Conservation (phyloP, 23 tunicate species). For the Phallusia fumigata region DNA sequence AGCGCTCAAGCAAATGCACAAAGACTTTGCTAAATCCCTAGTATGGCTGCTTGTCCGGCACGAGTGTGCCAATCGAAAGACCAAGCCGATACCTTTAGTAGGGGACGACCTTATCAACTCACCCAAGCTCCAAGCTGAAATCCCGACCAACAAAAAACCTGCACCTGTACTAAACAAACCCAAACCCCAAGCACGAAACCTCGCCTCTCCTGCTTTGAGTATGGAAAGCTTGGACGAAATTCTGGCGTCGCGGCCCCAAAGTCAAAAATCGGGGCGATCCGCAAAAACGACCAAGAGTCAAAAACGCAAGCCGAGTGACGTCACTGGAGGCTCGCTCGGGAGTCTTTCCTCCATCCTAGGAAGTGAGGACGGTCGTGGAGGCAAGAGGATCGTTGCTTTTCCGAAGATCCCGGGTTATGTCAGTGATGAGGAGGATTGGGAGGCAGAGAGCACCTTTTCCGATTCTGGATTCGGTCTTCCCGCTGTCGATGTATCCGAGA, state of each 20-base stretch:
- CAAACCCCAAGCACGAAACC: not conserved
- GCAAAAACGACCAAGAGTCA: not conserved
- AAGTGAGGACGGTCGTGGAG: conserved; percentile 26
- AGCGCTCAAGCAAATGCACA: conserved; percentile 38
- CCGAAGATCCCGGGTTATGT: not conserved
- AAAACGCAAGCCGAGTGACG: not conserved
- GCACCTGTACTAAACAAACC: not conserved
- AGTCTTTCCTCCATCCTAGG: conserved; percentile 37
- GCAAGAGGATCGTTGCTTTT: not conserved
- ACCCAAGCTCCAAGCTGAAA: too few relatives aligned
- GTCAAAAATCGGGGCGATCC: not conserved
- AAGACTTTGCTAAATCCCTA: conserved; percentile 46
- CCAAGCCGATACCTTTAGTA: not conserved
- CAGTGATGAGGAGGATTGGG: conserved; percentile 45
- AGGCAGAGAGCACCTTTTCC: conserved; percentile 49
- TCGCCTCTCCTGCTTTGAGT: not conserved
- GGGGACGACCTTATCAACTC: not conserved
- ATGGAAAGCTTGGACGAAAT: conserved; percentile 12
- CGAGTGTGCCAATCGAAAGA: not conserved
- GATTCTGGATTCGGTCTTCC: conserved; percentile 64
- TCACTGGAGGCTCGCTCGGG: conserved; percentile 4
- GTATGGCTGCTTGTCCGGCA: conserved; percentile 45
- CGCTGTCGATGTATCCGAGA: conserved; percentile 4
- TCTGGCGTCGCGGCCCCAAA: conserved; percentile 4
- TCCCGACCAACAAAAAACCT: not conserved